Conservation (phyloP, 2,113 vertebrate genomes). For the Dendropsophus ebraccatus region DNA sequence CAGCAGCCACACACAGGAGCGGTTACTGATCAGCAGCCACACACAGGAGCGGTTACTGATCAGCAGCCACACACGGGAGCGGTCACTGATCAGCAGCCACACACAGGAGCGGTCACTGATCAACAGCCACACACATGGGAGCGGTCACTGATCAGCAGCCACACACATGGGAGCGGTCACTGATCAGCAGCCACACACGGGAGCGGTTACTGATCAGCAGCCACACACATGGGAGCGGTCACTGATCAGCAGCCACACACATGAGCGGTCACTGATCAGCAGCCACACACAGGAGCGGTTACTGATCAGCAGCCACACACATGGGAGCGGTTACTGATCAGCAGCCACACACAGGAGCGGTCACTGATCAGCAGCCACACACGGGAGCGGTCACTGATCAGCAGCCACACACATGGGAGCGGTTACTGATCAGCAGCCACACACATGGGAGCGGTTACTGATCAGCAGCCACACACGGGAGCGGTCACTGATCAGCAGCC, state of each 20-base stretch:
- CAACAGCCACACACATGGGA: no score
- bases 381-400: background rate
- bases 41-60: background rate
- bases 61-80: no score
- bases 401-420: no score
- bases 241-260: no score
- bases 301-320: no score
- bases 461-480: no score
- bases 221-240: no score
- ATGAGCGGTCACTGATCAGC: background rate
- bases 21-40: background rate
- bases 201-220: background rate
- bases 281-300: no score
- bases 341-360: no score
- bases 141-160: background rate
- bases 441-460: background rate
- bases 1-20: no score
- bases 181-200: no score
- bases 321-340: background rate
- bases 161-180: background rate
- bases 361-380: background rate
- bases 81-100: background rate
- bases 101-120: background rate
- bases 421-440: background rate
- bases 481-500: background rate